phyloP scores from a whole-genome alignment of 2,113 vertebrate species.

The Trogon melanurus region DNA sequence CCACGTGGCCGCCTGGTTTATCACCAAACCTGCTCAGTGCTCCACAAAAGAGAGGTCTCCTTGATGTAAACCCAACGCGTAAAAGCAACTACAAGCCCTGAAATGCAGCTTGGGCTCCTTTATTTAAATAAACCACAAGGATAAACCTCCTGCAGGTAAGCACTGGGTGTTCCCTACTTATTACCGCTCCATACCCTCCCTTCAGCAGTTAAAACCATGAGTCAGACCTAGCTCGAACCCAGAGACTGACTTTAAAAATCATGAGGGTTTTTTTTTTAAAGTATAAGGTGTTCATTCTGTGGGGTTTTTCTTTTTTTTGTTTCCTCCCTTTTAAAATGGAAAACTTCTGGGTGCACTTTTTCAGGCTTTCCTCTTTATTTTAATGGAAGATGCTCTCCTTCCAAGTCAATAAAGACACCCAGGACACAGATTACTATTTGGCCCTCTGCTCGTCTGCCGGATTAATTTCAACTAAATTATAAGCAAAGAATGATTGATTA shows the following conservation, averaged over 20 bases:
- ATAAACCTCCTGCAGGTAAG: slow-evolving; percentile 23
- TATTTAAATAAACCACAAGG: background rate
- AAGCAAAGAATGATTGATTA: slow-evolving; percentile 65
- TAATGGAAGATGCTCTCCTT: slow-evolving; percentile 5
- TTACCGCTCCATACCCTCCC: background rate
- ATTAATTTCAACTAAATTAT: slow-evolving; percentile 66
- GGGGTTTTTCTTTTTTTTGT: background rate
- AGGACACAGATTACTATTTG: slow-evolving; percentile 59
- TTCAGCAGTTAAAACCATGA: background rate
- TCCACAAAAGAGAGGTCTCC: background rate
- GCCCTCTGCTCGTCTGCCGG: slow-evolving; percentile 39
- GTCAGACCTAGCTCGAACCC: background rate
- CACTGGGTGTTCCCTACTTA: background rate
- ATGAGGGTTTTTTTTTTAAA: background rate
- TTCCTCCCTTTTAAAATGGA: background rate
- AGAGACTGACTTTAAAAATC: background rate
- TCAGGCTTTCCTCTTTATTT: background rate
- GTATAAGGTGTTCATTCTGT: background rate
- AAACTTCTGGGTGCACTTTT: slow-evolving; percentile 17
- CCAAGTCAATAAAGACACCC: slow-evolving; percentile 51
- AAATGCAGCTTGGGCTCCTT: background rate
- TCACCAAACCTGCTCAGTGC: background rate
- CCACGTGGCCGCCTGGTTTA: background rate
- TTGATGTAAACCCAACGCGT: background rate
- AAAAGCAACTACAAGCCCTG: background rate